Evolutionary conservation across 1,140 invertebrate genomes (phyloP), one percentile per base, ranked within the genome.

Genomic region (Drosophila biarmipes): DNA sequence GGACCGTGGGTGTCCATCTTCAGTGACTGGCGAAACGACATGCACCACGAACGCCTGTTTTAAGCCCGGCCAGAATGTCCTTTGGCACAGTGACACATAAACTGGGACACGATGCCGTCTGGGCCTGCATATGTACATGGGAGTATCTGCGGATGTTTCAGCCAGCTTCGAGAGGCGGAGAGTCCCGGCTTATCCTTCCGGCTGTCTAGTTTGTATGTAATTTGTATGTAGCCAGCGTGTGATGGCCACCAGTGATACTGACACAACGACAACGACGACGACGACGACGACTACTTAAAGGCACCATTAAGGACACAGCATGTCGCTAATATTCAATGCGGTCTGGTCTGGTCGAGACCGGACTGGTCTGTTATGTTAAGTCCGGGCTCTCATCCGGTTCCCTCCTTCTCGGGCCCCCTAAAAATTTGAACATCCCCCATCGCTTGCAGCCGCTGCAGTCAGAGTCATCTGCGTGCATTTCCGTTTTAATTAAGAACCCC

Each of bases 11-110:
- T 58, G 53, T 42, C 45, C 61, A 34, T 49, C 46, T 49, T 10
- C 46, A 49, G n/a, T n/a, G 46, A 49, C n/a, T 31, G 27, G 46
- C 46, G 46, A 49, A 34, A 19, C 58, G 58, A 64, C 64, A 59
- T 63, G 38, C 42, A 66, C 62, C 48, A 57, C 55, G 46, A 74
- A 61, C 84, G 59, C 62, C 59, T 62, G 59, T 52, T 71, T 78
- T 73, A 61, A 67, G 69, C 58, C 48, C 42, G 43, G 21, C 37
- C 43, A 54, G 38, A 58, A 62, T 81, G 80, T 84, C 64, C 80
- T 85, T 67, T 79, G 63, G 54, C 78, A 66, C 37, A 73, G 66
- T 72, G 61, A 52, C 78, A 67, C 78, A 81, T 81, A 81, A 81
- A 84, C 80, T 78, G 79, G 59, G 21, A 19, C 40, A 43, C 40